These are phyloP conservation scores for Fopius arisanus DNA, from an alignment of 1,140 invertebrate genomes.

Conservation along the genomic window DNA sequence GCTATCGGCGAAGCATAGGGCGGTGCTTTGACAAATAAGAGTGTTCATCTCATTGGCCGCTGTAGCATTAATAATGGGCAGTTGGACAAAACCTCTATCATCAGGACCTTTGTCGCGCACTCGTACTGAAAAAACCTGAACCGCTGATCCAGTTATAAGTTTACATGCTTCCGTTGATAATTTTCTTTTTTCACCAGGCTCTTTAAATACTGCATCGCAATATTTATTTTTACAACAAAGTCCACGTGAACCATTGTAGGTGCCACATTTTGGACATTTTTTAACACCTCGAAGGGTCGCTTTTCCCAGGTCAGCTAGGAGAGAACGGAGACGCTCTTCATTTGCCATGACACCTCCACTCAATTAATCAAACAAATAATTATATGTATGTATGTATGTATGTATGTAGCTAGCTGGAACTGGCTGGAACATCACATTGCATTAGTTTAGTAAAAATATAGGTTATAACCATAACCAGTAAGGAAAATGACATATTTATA, in stretches of 20 bases:
- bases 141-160: slow-evolving; percentile 70
- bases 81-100: slow-evolving; percentile 78
- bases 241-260: slow-evolving; percentile 79
- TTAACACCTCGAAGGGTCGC: slow-evolving; percentile 75
- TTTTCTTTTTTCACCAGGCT: slow-evolving; percentile 71
- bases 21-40: slow-evolving; percentile 63
- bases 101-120: slow-evolving; percentile 75
- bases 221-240: slow-evolving; percentile 80
- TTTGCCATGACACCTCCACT: slow-evolving; percentile 50
- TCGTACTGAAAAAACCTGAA: slow-evolving; percentile 76
- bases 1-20: slow-evolving; percentile 74
- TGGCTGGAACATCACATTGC: no score
- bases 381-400: no score
- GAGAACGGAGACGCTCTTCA: slow-evolving; percentile 59
- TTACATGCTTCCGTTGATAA: slow-evolving; percentile 74
- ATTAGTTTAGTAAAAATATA: no score
- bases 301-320: slow-evolving; percentile 71
- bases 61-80: slow-evolving; percentile 67
- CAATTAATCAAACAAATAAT: no score
- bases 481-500: no score
- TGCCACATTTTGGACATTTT: slow-evolving; percentile 82
- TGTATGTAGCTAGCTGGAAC: no score
- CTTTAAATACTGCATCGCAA: slow-evolving; percentile 77
- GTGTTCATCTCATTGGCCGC: slow-evolving; percentile 63
- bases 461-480: no score